A percentile compares a stretch with the other conserved stretches of the same genome.
These are phyloP conservation scores for Ptilodon capucinus DNA, from an alignment of 2,888 invertebrate species.

Conservation along the genomic window DNA sequence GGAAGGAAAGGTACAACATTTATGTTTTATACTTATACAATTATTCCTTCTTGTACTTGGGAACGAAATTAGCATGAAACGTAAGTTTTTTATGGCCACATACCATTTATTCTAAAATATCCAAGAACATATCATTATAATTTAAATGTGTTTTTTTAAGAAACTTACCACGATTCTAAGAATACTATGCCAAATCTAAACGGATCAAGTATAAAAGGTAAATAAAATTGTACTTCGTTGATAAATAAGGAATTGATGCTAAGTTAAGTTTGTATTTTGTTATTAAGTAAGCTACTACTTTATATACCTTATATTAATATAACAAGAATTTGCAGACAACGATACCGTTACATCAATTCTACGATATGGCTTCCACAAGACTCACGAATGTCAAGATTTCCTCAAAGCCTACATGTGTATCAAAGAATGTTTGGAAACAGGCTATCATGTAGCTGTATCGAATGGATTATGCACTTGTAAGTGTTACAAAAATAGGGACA, in stretches of 20 bases:
- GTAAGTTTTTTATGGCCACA: not conserved
- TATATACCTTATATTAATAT: too few species aligned
- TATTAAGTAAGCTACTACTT: too few species aligned
- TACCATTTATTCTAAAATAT: not conserved
- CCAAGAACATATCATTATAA: too few species aligned
- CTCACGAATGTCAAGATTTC: conserved; percentile 48
- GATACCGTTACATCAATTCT: conserved; percentile 31
- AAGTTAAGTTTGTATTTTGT: too few species aligned
- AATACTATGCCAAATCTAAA: not conserved
- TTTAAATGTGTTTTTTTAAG: not conserved
- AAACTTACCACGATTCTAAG: not conserved
- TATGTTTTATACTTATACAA: conserved; percentile 11
- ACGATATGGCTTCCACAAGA: conserved; percentile 63
- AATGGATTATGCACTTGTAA: conserved; percentile 57
- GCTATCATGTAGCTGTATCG: conserved; percentile 54
- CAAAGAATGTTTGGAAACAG: conserved; percentile 52
- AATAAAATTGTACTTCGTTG: too few species aligned
- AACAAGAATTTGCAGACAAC: conserved; percentile 12
- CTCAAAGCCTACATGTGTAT: conserved; percentile 56
- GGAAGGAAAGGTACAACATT: conserved; percentile 4
- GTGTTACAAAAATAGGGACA: conserved; percentile 47
- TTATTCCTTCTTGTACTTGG: conserved; percentile 2
- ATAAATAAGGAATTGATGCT: too few species aligned
- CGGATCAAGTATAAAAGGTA: not conserved
- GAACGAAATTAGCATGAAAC: not conserved